Evolutionary conservation across 2,888 invertebrate genomes (phyloP).

Genomic region (Sylvicola cinctus): DNA sequence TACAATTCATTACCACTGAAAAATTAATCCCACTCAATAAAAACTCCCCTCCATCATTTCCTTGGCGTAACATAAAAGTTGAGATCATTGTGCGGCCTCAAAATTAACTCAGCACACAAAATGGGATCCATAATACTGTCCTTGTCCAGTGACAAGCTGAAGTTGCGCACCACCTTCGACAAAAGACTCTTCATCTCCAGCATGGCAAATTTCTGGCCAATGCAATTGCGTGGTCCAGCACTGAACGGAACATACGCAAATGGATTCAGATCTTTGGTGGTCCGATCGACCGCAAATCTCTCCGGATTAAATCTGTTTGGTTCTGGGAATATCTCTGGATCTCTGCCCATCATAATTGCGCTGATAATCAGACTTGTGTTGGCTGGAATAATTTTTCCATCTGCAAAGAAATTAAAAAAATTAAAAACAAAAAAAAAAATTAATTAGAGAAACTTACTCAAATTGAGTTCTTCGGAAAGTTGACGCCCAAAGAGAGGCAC

Average conservation of each 20-base stretch:
- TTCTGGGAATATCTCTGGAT: constrained; percentile 17
- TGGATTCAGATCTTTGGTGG: constrained; percentile 18
- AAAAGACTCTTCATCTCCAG: constrained; percentile 5
- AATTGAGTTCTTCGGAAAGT: constrained; percentile 15
- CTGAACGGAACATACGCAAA: constrained; percentile 22
- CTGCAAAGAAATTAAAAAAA: background rate
- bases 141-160: constrained; percentile 2
- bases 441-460: constrained; percentile 14
- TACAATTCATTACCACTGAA: no score
- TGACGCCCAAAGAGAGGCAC: constrained; percentile 16
- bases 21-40: no score
- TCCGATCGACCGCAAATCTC: constrained; percentile 19
- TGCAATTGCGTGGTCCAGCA: no score
- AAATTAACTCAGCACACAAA: constrained; percentile 3
- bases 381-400: constrained; percentile 3
- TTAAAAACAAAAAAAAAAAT: background rate
- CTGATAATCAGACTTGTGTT: constrained; percentile 4
- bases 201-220: no score
- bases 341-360: constrained; percentile 8
- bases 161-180: constrained; percentile 6
- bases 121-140: constrained; percentile 4
- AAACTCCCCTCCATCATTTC: no score
- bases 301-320: constrained; percentile 20
- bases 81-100: constrained; percentile 9
- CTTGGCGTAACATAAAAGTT: constrained; percentile 15